Evolutionary conservation across 2,888 invertebrate genomes (phyloP), one percentile per base, ranked within the genome.

Genomic region (Chymomyza caudatula): DNA sequence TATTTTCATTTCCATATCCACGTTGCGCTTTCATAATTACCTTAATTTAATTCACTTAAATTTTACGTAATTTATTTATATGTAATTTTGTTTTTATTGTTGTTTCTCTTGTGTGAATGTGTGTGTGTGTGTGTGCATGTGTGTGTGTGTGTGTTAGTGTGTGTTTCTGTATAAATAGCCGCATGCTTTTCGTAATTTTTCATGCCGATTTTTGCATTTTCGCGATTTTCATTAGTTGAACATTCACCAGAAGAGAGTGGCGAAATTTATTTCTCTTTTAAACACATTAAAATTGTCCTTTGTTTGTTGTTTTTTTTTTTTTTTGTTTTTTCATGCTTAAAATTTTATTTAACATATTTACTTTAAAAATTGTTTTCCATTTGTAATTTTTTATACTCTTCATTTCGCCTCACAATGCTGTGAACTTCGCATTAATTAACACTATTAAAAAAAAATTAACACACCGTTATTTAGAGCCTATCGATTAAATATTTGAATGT

Each of bases 211-310:
- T 37, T 13, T 37, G 29, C 29, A 37, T 37, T 37, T 37, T 8
- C 29, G 11, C 29, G 11, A 11, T 37, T 37, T 37, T 37, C 29
- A 37, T 37, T 37, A 37, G 29, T 37, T 37, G 29, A 37, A 37
- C 29, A 37, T 37, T 37, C 11, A 37, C 29, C 29, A 8, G 29
- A 37, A 37, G 29, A 37, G 29, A 37, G 29, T 37, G 29, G 29
- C 69, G 67, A 56, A 69, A 69, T 17, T 44, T 71, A 61, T 76
- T 67, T 73, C 61, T 64, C 65, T 65, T 77, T 65, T 66, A 71
- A 71, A 67, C 67, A 65, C 77, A 74, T 74, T 77, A 77, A 75
- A 74, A 76, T 67, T 75, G 68, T 76, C 80, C 63, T 58, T 69
- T 64, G 67, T 68, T 53, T 52, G 68, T 76, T 66, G 53, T 67